phyloP scores from a whole-genome alignment of 2,888 invertebrate genomes.

The Metellina segmentata region DNA sequence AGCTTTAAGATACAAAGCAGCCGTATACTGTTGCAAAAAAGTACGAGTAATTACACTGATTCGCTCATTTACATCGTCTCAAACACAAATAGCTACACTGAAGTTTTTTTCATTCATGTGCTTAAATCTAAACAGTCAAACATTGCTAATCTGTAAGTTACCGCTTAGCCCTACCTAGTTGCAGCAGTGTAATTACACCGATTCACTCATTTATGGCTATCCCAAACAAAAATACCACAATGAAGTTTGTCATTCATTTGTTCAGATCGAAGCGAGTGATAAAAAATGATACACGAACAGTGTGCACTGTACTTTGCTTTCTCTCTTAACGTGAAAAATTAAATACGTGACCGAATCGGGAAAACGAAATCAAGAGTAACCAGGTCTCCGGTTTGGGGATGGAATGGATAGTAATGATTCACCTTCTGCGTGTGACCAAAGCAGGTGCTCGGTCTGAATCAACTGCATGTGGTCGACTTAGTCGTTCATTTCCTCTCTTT shows the following conservation, averaged over 20 bases:
- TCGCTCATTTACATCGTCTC: too few species aligned
- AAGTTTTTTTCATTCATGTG: too few species aligned
- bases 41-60: too few species aligned
- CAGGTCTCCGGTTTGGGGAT: slow-evolving; percentile 45
- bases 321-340: slow-evolving; percentile 52
- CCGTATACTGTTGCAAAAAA: too few species aligned
- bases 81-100: too few species aligned
- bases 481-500: slow-evolving; percentile 63
- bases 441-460: slow-evolving; percentile 64
- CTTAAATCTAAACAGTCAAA: too few species aligned
- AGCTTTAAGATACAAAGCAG: too few species aligned
- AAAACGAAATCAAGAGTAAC: slow-evolving; percentile 59
- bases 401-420: slow-evolving; percentile 66
- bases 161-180: too few species aligned
- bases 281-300: background rate
- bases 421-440: slow-evolving; percentile 68
- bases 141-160: too few species aligned
- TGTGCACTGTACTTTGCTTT: slow-evolving; percentile 14
- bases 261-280: background rate
- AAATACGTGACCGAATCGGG: slow-evolving; percentile 61
- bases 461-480: slow-evolving; percentile 67
- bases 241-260: too few species aligned
- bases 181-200: too few species aligned
- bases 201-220: too few species aligned
- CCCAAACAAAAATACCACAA: background rate